Evolutionary conservation across 1,140 invertebrate species (phyloP).

Genomic region (Nasonia giraulti): DNA sequence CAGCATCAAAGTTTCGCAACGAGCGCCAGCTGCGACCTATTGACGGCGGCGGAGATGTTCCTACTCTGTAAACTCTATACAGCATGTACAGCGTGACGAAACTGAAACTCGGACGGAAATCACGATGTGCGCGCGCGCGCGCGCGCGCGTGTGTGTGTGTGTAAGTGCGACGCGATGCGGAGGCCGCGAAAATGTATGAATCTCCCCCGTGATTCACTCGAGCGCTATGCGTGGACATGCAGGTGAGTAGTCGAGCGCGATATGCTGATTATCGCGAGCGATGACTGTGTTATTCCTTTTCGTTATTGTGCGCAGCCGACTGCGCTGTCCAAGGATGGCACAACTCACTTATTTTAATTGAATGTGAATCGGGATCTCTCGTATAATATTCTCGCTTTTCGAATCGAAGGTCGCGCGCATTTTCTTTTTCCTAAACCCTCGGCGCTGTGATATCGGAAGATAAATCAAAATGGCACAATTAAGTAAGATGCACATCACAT

Average conservation of each 20-base stretch:
- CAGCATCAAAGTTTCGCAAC: not conserved
- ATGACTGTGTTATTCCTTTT: not conserved
- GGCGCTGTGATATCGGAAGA: too few relatives aligned
- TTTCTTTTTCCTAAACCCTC: too few relatives aligned
- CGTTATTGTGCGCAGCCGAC: too few relatives aligned
- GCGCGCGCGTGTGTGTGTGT: too few relatives aligned
- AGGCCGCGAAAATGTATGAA: conserved; percentile 31
- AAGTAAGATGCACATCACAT: too few relatives aligned
- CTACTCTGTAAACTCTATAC: not conserved
- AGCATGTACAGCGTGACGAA: not conserved
- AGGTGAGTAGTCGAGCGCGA: not conserved
- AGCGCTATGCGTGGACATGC: not conserved
- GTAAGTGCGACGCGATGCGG: not conserved
- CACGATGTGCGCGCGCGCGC: not conserved
- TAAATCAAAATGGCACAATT: too few relatives aligned
- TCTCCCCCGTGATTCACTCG: conserved; percentile 9
- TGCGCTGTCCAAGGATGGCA: not conserved
- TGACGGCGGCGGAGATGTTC: not conserved
- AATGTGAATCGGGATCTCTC: not conserved
- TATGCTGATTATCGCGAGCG: not conserved
- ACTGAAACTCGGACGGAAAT: not conserved
- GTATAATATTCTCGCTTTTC: not conserved
- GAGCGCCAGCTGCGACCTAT: not conserved
- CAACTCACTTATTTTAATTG: not conserved
- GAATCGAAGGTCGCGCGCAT: too few relatives aligned